A percentile compares a stretch with the other conserved stretches of the same genome.
phyloP scores from a whole-genome alignment of 2,888 invertebrate genomes.

The Diloba caeruleocephala region DNA sequence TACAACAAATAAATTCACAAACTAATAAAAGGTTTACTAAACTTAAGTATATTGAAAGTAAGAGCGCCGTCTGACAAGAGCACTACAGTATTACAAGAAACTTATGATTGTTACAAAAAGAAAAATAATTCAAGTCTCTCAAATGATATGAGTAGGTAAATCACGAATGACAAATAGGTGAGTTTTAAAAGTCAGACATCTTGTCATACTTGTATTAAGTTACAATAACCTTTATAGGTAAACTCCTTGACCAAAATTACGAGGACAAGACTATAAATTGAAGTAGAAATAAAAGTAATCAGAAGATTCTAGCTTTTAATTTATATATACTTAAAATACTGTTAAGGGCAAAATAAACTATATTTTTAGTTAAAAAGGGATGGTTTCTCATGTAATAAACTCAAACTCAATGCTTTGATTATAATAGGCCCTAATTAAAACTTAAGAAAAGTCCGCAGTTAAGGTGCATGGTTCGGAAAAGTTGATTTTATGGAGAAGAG shows the following conservation, averaged over 20 bases:
- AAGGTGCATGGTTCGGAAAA: too few species aligned
- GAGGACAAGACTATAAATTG: neutral
- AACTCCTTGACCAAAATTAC: neutral
- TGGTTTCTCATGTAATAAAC: too few species aligned
- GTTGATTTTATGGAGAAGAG: too few species aligned
- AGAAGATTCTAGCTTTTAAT: too few species aligned
- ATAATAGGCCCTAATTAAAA: too few species aligned
- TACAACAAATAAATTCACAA: neutral
- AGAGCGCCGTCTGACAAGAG: neutral
- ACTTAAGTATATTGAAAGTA: neutral
- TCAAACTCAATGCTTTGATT: too few species aligned
- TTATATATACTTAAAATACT: too few species aligned
- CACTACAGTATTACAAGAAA: constrained; percentile 1
- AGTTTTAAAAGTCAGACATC: neutral
- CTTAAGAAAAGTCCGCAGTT: too few species aligned
- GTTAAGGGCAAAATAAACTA: too few species aligned
- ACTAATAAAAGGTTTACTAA: constrained; percentile 1
- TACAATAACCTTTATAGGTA: neutral
- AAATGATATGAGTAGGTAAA: neutral
- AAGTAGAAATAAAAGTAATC: too few species aligned
- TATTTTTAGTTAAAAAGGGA: too few species aligned
- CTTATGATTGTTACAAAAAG: constrained; percentile 4
- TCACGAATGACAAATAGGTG: constrained; percentile 3
- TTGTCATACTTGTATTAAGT: neutral
- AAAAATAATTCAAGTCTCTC: constrained; percentile 5